These are phyloP conservation scores for Graphium colonna DNA, from an alignment of 2,888 invertebrate species.

Conservation along the genomic window DNA sequence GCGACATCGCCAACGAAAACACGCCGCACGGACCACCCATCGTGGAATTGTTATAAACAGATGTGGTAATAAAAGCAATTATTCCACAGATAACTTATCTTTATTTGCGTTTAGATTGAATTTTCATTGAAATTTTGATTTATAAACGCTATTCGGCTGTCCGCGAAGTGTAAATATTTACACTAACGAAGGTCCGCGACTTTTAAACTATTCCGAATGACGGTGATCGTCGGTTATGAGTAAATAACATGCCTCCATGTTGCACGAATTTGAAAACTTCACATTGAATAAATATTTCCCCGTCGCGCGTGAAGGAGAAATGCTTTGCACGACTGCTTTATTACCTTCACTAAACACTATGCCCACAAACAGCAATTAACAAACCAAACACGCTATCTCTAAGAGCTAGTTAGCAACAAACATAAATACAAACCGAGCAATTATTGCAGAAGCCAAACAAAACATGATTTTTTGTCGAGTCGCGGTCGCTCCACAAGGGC, in stretches of 20 bases:
- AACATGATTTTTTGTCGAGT: conserved; percentile 27
- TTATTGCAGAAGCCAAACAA: conserved; percentile 24
- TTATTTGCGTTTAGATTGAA: conserved; percentile 33
- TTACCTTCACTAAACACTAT: conserved; percentile 25
- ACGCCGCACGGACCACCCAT: conserved; percentile 41
- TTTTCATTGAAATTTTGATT: conserved; percentile 32
- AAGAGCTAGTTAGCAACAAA: conserved; percentile 26
- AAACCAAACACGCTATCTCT: conserved; percentile 27
- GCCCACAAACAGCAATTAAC: conserved; percentile 27
- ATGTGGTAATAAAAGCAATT: conserved; percentile 51
- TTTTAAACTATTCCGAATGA: not conserved
- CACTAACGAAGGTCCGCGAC: conserved; percentile 12
- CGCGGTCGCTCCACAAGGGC: conserved; percentile 12
- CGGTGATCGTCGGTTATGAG: not conserved
- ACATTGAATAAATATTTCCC: conserved; percentile 20
- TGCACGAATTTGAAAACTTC: conserved; percentile 16
- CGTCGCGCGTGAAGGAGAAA: conserved; percentile 21
- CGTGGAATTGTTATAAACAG: conserved; percentile 38
- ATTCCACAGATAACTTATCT: conserved; percentile 52
- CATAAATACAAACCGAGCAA: conserved; percentile 24
- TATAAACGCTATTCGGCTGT: conserved; percentile 23
- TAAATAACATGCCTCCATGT: not conserved
- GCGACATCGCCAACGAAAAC: conserved; percentile 39
- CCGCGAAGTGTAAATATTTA: conserved; percentile 16
- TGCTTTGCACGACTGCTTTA: conserved; percentile 23